Conservation (phyloP, 2,113 vertebrate species). For the Dasyprocta punctata region DNA sequence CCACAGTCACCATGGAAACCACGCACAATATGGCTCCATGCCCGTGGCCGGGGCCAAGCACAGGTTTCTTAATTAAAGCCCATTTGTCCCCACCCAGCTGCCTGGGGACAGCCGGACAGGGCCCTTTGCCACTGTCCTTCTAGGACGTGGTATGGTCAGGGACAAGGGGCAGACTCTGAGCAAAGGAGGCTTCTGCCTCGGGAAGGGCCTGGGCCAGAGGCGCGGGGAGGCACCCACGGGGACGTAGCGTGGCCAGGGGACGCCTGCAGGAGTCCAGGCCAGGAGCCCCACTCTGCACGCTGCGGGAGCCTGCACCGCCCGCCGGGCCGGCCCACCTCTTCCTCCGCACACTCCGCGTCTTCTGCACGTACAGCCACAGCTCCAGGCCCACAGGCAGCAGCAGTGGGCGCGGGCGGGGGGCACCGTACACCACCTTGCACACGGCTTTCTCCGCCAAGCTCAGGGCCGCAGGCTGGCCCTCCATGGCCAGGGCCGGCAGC, state of each 20-base stretch:
- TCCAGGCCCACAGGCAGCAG: slow-evolving; percentile 87
- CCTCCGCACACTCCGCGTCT: slow-evolving; percentile 84
- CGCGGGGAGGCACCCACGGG: accelerated
- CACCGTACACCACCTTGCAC: slow-evolving; percentile 87
- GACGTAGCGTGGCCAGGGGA: accelerated
- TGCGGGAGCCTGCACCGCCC: accelerated
- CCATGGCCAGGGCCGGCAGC: too few relatives aligned
- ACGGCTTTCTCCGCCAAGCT: slow-evolving; percentile 86
- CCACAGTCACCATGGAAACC: slow-evolving; percentile 55
- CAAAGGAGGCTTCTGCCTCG: background rate
- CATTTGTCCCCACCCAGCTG: slow-evolving; percentile 62
- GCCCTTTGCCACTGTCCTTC: slow-evolving; percentile 44
- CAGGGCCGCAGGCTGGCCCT: slow-evolving; percentile 54
- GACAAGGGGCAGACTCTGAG: background rate
- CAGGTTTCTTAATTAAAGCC: slow-evolving; percentile 55
- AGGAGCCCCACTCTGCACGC: background rate
- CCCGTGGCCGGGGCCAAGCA: background rate
- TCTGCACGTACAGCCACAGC: slow-evolving; percentile 87
- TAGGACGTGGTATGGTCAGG: background rate
- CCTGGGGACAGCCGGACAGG: background rate
- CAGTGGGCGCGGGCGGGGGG: slow-evolving; percentile 84
- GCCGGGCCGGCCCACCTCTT: slow-evolving; percentile 83
- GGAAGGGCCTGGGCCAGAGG: background rate
- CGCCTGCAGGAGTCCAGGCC: background rate
- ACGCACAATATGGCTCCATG: background rate